Conservation (phyloP, 2,797 vertebrate species). For the Peromyscus attwateri region DNA sequence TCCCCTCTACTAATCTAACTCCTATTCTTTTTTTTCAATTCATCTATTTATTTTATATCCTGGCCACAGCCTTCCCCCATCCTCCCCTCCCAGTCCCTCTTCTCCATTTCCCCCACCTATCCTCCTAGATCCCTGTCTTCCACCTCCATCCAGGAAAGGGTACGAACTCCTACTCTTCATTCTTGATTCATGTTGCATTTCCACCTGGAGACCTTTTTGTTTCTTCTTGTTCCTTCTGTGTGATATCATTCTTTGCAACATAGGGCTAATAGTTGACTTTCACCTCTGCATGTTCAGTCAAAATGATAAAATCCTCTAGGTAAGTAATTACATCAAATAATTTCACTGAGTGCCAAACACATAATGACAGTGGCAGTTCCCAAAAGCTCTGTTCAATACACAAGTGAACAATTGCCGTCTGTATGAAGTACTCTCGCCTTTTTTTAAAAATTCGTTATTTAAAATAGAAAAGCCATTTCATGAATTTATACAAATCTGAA, state of each 20-base stretch:
- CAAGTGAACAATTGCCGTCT: background rate
- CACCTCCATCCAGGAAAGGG: background rate
- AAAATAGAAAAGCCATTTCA: background rate
- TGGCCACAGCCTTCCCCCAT: background rate
- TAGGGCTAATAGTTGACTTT: background rate
- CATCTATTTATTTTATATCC: background rate
- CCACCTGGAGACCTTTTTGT: background rate
- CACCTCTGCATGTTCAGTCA: background rate
- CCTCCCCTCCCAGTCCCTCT: background rate
- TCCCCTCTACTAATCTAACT: background rate
- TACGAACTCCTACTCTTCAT: background rate
- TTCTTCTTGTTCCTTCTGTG: background rate
- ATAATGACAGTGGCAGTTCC: background rate
- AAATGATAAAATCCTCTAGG: conserved; percentile 33
- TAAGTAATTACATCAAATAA: background rate
- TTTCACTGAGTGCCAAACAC: conserved; percentile 18
- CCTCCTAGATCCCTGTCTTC: background rate
- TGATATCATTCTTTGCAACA: background rate
- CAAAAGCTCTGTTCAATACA: background rate
- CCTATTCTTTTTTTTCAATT: background rate
- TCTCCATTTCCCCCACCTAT: background rate
- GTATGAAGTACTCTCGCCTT: background rate
- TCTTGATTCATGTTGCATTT: background rate
- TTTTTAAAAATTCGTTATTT: conserved; percentile 34
- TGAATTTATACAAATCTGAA: conserved; percentile 17